phyloP scores from a whole-genome alignment of 2,888 invertebrate genomes.

The Luperina nickerlii region DNA sequence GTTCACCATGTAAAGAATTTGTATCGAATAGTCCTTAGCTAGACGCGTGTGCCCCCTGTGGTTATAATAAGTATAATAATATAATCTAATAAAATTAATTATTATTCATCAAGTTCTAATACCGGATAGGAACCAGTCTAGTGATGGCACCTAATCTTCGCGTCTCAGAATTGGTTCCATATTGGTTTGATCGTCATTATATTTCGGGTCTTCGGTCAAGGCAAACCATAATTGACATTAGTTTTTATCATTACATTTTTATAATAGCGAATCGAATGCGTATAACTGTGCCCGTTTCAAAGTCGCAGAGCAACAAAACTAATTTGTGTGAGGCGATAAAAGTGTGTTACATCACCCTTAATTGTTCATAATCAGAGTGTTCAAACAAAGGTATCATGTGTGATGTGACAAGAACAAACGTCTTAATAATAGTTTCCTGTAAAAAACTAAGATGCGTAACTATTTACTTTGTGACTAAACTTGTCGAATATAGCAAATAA shows the following conservation, averaged over 20 bases:
- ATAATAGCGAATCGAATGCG: constrained; percentile 61
- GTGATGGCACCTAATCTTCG: constrained; percentile 71
- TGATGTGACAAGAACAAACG: constrained; percentile 78
- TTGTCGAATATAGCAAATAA: constrained; percentile 38
- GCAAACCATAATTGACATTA: constrained; percentile 65
- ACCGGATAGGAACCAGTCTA: constrained; percentile 79
- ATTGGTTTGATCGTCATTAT: constrained; percentile 70
- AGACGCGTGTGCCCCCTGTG: constrained; percentile 70
- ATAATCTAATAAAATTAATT: constrained; percentile 77
- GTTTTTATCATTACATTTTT: constrained; percentile 49
- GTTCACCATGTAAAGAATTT: constrained; percentile 62
- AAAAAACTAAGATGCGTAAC: constrained; percentile 72
- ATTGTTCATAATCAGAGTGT: constrained; percentile 79
- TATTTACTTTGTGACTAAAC: constrained; percentile 78
- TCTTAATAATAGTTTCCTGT: constrained; percentile 76
- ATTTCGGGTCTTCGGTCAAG: constrained; percentile 74
- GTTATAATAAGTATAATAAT: constrained; percentile 70
- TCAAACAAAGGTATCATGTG: constrained; percentile 78
- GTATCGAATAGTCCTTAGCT: constrained; percentile 62
- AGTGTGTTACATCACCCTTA: constrained; percentile 78
- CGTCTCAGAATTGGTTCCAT: constrained; percentile 66
- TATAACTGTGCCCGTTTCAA: constrained; percentile 53
- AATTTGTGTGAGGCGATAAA: constrained; percentile 68
- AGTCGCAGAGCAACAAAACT: constrained; percentile 63
- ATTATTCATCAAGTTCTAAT: constrained; percentile 73